Percentiles rank a stretch among this genome's conserved stretches.
phyloP scores from a whole-genome alignment of 1,140 invertebrate genomes.

The Chironomus tepperi region DNA sequence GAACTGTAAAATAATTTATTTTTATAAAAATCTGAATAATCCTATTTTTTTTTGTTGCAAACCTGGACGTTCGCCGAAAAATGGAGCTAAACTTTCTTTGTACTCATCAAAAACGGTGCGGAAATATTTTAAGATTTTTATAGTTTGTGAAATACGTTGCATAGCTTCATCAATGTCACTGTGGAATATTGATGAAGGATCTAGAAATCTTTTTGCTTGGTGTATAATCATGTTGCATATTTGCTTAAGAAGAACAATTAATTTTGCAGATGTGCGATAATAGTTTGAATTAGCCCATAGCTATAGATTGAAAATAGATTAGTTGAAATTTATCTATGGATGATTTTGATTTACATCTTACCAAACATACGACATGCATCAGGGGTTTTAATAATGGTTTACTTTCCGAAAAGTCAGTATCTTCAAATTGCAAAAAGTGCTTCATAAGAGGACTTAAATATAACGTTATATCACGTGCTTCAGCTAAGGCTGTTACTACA shows the following conservation, averaged over 20 bases:
- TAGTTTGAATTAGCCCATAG: conserved; percentile 77
- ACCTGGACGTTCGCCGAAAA: conserved; percentile 38
- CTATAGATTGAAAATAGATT: neutral
- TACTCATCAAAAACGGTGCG: conserved; percentile 56
- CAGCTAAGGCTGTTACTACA: conserved; percentile 72
- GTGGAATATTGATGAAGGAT: conserved; percentile 81
- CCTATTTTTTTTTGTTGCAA: too few species aligned
- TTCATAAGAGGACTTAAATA: conserved; percentile 76
- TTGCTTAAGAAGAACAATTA: conserved; percentile 81
- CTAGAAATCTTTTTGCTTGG: conserved; percentile 73
- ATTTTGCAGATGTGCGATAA: conserved; percentile 79
- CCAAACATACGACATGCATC: conserved; percentile 76
- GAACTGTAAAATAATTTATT: conserved; percentile 42
- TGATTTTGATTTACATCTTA: conserved; percentile 35
- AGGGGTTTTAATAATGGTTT: conserved; percentile 63
- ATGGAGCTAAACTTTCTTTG: conserved; percentile 56
- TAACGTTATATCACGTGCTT: conserved; percentile 82
- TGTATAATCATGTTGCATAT: conserved; percentile 86
- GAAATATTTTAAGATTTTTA: conserved; percentile 57
- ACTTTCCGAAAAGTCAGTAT: conserved; percentile 73
- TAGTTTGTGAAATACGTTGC: conserved; percentile 62
- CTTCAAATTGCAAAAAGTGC: conserved; percentile 72
- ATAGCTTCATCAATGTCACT: conserved; percentile 83
- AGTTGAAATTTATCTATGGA: neutral
- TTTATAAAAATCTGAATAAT: too few species aligned